A percentile compares a stretch with the other conserved stretches of the same genome.
phyloP scores from a whole-genome alignment of 2,888 invertebrate genomes.

The Melanchra persicariae region DNA sequence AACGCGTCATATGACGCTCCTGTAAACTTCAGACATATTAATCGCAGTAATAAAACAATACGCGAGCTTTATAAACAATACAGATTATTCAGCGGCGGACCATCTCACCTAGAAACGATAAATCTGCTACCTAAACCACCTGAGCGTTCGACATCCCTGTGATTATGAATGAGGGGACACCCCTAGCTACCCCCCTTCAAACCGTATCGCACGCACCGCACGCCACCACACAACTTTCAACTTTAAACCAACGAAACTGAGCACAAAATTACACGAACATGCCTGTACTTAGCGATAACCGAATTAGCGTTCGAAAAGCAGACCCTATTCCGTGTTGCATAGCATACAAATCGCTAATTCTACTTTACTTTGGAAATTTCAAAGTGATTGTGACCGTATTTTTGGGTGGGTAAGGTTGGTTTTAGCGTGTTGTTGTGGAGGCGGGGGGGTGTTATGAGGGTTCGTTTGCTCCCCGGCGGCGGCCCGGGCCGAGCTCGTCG shows the following conservation, averaged over 20 bases:
- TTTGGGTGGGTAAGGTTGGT: constrained; percentile 58
- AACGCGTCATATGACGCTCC: constrained; percentile 49
- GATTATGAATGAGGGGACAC: constrained; percentile 86
- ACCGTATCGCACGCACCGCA: constrained; percentile 62
- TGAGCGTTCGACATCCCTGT: constrained; percentile 87
- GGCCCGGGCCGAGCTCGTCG: constrained; percentile 86
- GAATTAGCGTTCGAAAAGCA: constrained; percentile 87
- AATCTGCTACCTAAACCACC: constrained; percentile 89
- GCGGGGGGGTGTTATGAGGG: constrained; percentile 71
- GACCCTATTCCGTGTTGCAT: constrained; percentile 86
- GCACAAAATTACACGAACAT: constrained; percentile 62
- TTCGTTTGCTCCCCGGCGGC: constrained; percentile 78
- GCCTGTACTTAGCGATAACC: constrained; percentile 79
- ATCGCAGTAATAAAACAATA: constrained; percentile 73
- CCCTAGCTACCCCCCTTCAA: constrained; percentile 68
- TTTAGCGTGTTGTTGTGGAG: constrained; percentile 56
- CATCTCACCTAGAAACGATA: constrained; percentile 86
- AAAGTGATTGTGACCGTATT: constrained; percentile 58
- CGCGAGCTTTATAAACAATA: constrained; percentile 78
- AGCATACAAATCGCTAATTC: constrained; percentile 87
- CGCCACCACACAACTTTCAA: constrained; percentile 59
- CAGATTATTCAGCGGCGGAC: constrained; percentile 81
- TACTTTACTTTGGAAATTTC: constrained; percentile 60
- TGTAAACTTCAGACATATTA: constrained; percentile 66
- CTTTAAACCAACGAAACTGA: constrained; percentile 62